Evolutionary conservation across 2,888 invertebrate genomes (phyloP), one percentile per base, ranked within the genome.

Genomic region (Abscondita cerata): DNA sequence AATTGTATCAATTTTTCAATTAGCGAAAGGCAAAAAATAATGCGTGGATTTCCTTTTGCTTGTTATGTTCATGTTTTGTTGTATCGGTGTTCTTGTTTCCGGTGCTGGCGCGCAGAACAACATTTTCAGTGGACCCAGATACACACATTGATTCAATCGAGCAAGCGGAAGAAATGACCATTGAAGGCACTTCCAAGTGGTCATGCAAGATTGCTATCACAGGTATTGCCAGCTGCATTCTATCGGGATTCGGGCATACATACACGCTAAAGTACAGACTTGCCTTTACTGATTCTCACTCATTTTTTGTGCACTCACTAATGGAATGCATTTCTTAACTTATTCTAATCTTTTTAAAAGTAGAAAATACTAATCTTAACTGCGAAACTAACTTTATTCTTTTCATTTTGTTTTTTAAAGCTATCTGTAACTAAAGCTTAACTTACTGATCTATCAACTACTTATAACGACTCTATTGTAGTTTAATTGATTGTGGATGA

Each of bases 181-280:
- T 97, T 83, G 96, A 96, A 87, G 97, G 97, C 85, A 97, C 96
- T 80, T 96, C 96, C 83, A 96, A 97, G 87, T 97, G 97, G 97
- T 96, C 96, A 84, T 96, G 96, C 91, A 97, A 97, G 91, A 95
- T 97, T 88, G 96, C 96, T 84, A 96, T 97, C 82, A 97, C 96
- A 95, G 96, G 96, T 97, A 91, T 80, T 80, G 77, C 76, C 76
- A 78, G 81, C 81, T 81, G 81, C 81, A 81, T 81, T 81, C 81
- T 81, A 81, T 80, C 72, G 74, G 75, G 72, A 70, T 47, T 53
- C 62, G 55, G 59, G 51, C 52, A 65, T 60, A 64, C 67, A 64
- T 64, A 75, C 76, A 74, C 75, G 73, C 72, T 75, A 69, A 75
- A 73, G 73, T 75, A 74, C 74, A 68, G 68, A 72, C 68, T 73